phyloP scores from a whole-genome alignment of 2,888 invertebrate species.

The Agrilus cyanescens region DNA sequence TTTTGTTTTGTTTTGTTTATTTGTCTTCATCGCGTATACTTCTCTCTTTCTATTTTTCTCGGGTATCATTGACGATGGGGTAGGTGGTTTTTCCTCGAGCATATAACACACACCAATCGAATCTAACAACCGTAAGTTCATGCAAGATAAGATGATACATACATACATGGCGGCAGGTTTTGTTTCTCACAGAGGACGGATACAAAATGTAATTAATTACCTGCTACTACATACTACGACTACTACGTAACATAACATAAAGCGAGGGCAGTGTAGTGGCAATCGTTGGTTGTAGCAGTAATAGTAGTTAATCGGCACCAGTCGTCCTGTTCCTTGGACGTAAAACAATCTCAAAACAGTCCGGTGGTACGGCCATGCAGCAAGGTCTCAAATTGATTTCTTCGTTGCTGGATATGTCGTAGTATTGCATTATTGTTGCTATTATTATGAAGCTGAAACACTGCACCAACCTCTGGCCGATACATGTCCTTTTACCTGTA shows the following conservation, averaged over 20 bases:
- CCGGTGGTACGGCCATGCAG: conserved; percentile 63
- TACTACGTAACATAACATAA: not conserved
- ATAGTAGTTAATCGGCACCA: not conserved
- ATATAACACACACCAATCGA: too few relatives aligned
- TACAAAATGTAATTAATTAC: too few relatives aligned
- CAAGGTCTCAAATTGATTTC: conserved; percentile 50
- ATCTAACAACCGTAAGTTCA: too few relatives aligned
- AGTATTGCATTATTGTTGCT: conserved; percentile 59
- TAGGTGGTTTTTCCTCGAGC: too few relatives aligned
- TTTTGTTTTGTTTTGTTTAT: too few relatives aligned
- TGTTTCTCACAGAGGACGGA: too few relatives aligned
- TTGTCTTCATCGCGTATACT: too few relatives aligned
- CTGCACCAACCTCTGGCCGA: conserved; percentile 69
- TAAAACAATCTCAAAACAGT: conserved; percentile 53
- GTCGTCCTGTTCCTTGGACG: conserved; percentile 34
- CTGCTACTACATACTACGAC: not conserved
- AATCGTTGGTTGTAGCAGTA: not conserved
- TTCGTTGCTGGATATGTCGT: conserved; percentile 49
- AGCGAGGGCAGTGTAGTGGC: not conserved
- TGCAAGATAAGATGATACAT: too few relatives aligned
- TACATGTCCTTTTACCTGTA: conserved; percentile 76
- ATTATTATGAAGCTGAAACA: conserved; percentile 64
- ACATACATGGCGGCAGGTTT: too few relatives aligned
- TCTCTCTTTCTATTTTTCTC: too few relatives aligned
- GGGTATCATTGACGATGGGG: too few relatives aligned